phyloP scores from a whole-genome alignment of 2,113 vertebrate species.

The Corvus moneduloides region DNA sequence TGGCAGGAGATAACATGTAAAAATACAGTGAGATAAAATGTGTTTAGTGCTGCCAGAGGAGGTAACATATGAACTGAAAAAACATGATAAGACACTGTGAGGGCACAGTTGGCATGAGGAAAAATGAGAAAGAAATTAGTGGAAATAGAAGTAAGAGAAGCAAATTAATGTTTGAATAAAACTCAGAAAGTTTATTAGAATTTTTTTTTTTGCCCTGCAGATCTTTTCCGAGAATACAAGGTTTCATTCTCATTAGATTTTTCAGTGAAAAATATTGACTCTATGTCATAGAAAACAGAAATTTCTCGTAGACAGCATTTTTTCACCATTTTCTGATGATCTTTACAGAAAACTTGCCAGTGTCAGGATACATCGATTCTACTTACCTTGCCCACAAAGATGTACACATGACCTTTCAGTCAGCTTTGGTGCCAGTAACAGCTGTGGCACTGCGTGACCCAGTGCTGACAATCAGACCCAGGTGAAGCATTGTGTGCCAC shows the following conservation, averaged over 20 bases:
- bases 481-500: neutral
- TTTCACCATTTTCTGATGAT: neutral
- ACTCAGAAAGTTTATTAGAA: neutral
- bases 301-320: neutral
- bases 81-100: neutral
- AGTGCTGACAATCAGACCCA: neutral
- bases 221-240: neutral
- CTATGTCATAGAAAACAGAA: neutral
- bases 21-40: neutral
- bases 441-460: neutral
- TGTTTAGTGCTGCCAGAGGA: neutral
- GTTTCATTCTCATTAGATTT: neutral
- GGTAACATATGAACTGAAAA: neutral
- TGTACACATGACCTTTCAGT: neutral
- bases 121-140: neutral
- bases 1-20: neutral
- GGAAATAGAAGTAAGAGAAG: neutral
- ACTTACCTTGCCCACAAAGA: neutral
- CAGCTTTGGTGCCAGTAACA: neutral
- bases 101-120: neutral
- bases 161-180: neutral
- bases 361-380: neutral
- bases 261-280: neutral
- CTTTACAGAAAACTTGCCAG: neutral
- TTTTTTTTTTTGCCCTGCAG: neutral